Evolutionary conservation across 2,113 vertebrate genomes (phyloP), one percentile per base, ranked within the genome.

Genomic region (Prunella himalayana): DNA sequence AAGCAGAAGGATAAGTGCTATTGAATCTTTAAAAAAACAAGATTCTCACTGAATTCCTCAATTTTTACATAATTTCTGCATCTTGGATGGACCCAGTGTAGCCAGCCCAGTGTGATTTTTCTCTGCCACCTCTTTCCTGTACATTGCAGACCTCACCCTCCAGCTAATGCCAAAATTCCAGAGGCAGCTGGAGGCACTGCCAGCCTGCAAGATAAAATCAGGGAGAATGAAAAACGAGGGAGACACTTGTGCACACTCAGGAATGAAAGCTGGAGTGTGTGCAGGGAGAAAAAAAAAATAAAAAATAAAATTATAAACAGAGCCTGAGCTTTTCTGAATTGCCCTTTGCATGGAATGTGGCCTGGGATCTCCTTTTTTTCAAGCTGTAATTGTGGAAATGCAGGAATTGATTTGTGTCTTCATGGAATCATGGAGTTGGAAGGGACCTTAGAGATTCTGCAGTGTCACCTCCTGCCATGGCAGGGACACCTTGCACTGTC

Each of bases 351-450:
- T 9, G 59, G 71, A 69, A 49, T 12, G 45, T 17, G 45, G 37
- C 22, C 45, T 17, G 35, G 51, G 60, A 44, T 49, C 71, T 47
- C 41, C 24, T n/a, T 72, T 79, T 60, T 60, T 50, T 9, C 13
- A 24, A 35, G 25, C 1, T 61, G 61, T 11, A 39, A 19, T 37
- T 45, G 7, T 3, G 35, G 23, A 80, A 82, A 53, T 13, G 15
- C n/a, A 76, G 54, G 57, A 51, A 54, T 33, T 28, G 19, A 16
- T 85, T 44, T 2, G 1, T 4, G 14, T 31, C 31, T 27, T 15
- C 2, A 0, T 28, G 53, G 44, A n/a, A n/a, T 44, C 27, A 16
- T 0, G 0, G 76, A 13, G 23, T 20, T 50, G 59, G 76, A 23
- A 65, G 37, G 77, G 42, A 33, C 8, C 3, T 37, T 13, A 9